These are phyloP conservation scores for Isurus oxyrinchus DNA, from an alignment of 2,113 vertebrate species.

Conservation along the genomic window DNA sequence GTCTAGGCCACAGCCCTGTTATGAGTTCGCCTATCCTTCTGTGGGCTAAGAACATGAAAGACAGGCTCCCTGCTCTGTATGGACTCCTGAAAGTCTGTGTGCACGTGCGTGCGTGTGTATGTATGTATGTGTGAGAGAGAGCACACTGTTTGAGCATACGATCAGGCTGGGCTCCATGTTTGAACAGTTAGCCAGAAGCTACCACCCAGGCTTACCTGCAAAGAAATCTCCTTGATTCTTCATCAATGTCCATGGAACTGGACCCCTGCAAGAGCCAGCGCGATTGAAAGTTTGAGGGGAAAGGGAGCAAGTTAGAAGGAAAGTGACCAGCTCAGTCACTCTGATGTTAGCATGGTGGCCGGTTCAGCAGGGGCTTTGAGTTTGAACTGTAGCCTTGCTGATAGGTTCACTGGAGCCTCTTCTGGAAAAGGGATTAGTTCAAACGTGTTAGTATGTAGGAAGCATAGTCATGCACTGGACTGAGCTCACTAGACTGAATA, in stretches of 20 bases:
- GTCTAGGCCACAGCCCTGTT: no score
- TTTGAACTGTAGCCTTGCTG: background rate
- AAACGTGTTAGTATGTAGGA: background rate
- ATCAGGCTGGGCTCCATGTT: background rate
- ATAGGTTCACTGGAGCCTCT: background rate
- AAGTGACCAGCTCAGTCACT: background rate
- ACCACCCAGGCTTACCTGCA: background rate
- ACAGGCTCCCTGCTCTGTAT: background rate
- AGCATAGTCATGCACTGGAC: background rate
- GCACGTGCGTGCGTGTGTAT: no score
- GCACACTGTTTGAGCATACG: background rate
- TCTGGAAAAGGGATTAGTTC: background rate
- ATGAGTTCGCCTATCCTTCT: background rate
- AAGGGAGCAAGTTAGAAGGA: background rate
- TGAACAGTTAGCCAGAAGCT: background rate
- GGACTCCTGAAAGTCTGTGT: background rate
- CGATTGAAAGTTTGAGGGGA: background rate
- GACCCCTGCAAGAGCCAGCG: background rate
- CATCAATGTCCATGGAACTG: background rate
- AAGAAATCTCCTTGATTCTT: background rate
- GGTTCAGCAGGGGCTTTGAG: background rate
- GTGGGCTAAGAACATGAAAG: background rate
- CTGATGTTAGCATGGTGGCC: background rate
- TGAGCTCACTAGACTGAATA: background rate
- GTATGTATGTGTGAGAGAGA: no score